Evolutionary conservation across 2,888 invertebrate species (phyloP), one percentile per base, ranked within the genome.

Genomic region (Papilio protenor): DNA sequence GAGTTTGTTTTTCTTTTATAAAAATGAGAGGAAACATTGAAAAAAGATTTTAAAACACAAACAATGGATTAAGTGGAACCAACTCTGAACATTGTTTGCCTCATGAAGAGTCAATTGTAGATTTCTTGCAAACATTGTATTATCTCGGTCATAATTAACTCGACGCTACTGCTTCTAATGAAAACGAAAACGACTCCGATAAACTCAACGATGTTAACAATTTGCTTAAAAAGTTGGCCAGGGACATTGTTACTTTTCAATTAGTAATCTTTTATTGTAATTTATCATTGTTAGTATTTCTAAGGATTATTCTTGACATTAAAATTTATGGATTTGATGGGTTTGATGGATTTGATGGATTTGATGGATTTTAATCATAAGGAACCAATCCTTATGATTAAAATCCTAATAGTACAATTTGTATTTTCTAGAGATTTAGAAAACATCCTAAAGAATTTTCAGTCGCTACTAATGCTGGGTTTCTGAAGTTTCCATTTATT

Each of bases 41-140:
- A 16, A 27, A 27, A 27, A 16, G 14, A 5, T 6, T 33, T 64
- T 2, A 64, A 27, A 64, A 14, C 1, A 64, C 61, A 66, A 66
- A 45, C 45, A 40, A 66, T 40, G 40, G 21, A n/a, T 66, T 4
- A 45, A 66, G 40, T 66, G n/a, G 64, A 66, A 45, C 40, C n/a
- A n/a, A 45, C n/a, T 33, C 64, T 40, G 23, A 27, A 27, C 72
- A 55, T 52, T 72, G 74, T 64, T 64, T 49, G 61, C 61, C 23
- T 16, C 12, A 27, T 49, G n/a, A 27, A 40, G 40, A 66, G 47
- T 71, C 71, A 57, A 70, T 74, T 70, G 27, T 55, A 21, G 57
- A 70, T 61, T 71, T 70, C 57, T 72, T 70, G 69, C 45, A 66
- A 70, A 76, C 59, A 27, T 47, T 71, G 59, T 76, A 57, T 76